Conservation (phyloP, 92 coral and sea anemone genomes). For the Palythoa caribaeorum region DNA sequence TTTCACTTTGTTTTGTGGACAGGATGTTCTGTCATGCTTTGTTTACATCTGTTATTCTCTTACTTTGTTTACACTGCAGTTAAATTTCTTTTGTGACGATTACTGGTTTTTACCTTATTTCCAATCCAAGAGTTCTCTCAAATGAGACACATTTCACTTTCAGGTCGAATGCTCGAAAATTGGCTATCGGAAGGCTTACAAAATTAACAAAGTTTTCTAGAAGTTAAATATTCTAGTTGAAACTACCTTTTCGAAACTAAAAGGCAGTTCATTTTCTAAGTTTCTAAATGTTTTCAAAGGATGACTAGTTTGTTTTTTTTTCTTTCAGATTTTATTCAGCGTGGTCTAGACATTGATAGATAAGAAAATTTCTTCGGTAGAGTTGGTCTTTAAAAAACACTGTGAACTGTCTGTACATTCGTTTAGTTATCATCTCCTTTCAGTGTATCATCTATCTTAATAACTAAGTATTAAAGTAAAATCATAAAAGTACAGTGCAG, state of each 20-base stretch:
- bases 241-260: background rate
- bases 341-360: background rate
- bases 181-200: background rate
- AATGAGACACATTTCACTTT: background rate
- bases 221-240: background rate
- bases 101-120: constrained; percentile 10
- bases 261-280: background rate
- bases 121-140: background rate
- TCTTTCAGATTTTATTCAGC: constrained; percentile 5
- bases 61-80: constrained; percentile 3
- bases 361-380: background rate
- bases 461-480: background rate
- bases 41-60: constrained; percentile 35
- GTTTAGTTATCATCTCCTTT: no score
- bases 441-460: background rate
- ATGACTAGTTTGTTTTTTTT: background rate
- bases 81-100: background rate
- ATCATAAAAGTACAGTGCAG: background rate
- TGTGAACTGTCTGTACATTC: no score
- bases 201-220: background rate
- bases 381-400: background rate
- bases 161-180: constrained; percentile 11
- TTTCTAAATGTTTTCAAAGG: background rate
- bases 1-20: background rate
- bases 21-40: constrained; percentile 13